Evolutionary conservation across 2,888 invertebrate genomes (phyloP).

Genomic region (Liopterus haemorrhoidalis): DNA sequence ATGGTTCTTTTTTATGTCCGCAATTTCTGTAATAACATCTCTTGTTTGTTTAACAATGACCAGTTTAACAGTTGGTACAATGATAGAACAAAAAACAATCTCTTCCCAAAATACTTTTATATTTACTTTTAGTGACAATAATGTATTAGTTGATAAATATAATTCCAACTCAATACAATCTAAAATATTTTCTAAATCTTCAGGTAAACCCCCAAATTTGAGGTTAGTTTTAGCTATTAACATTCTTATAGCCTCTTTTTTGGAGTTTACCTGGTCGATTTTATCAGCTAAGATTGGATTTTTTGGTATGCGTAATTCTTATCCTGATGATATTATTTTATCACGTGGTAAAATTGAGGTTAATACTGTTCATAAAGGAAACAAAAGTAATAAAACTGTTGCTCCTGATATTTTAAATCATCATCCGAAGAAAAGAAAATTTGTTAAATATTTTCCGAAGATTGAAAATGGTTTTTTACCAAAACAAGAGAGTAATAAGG

Average conservation of each 20-base stretch:
- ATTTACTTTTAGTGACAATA: slow-evolving; percentile 19
- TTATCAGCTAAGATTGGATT: slow-evolving; percentile 55
- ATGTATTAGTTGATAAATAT: slow-evolving; percentile 16
- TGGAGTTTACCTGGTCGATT: slow-evolving; percentile 57
- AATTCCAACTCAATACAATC: slow-evolving; percentile 3
- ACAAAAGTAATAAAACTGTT: slow-evolving; percentile 45
- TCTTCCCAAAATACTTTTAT: slow-evolving; percentile 16
- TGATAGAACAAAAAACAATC: slow-evolving; percentile 22
- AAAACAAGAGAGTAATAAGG: slow-evolving; percentile 44
- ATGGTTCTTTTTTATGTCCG: slow-evolving; percentile 54
- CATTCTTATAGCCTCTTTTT: slow-evolving; percentile 53
- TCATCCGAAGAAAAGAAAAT: slow-evolving; percentile 49
- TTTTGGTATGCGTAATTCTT: slow-evolving; percentile 56
- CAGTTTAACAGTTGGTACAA: slow-evolving; percentile 25
- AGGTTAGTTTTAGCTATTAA: slow-evolving; percentile 52
- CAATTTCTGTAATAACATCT: slow-evolving; percentile 51
- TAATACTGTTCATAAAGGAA: slow-evolving; percentile 53
- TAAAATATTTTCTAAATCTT: slow-evolving; percentile 9
- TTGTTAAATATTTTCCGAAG: slow-evolving; percentile 49
- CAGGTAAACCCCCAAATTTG: slow-evolving; percentile 26
- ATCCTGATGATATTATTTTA: slow-evolving; percentile 50
- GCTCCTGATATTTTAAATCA: slow-evolving; percentile 53
- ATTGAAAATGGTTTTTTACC: slow-evolving; percentile 39
- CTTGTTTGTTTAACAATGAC: slow-evolving; percentile 38
- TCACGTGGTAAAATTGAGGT: slow-evolving; percentile 50